Conservation (phyloP, 2,888 invertebrate species). For the Flexamia atlantica region DNA sequence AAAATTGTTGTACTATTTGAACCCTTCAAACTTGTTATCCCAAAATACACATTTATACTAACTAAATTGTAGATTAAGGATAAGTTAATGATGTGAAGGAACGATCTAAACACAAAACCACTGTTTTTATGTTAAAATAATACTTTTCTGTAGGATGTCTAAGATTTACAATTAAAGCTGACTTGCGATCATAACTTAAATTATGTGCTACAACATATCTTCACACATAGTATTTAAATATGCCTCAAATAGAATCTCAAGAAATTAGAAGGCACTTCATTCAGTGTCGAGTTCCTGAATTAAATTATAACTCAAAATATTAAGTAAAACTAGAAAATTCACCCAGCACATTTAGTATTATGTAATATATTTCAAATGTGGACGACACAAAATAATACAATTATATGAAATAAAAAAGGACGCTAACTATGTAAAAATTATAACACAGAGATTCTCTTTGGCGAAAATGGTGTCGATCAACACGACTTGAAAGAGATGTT, state of each 20-base stretch:
- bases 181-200: neutral
- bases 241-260: neutral
- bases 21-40: neutral
- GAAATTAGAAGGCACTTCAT: slow-evolving; percentile 27
- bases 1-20: neutral
- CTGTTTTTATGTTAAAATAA: neutral
- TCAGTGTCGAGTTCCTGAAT: neutral
- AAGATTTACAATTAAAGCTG: slow-evolving; percentile 13
- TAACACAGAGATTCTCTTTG: slow-evolving; percentile 31
- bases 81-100: neutral
- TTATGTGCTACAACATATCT: neutral
- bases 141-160: slow-evolving; percentile 11
- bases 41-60: too few relatives aligned
- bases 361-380: neutral
- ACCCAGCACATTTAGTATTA: neutral
- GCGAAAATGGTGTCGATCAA: neutral
- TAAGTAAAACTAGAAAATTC: neutral
- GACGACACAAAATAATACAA: slow-evolving; percentile 6
- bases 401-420: too few relatives aligned
- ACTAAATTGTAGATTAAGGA: neutral
- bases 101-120: neutral
- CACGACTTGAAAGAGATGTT: too few relatives aligned
- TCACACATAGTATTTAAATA: neutral
- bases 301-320: neutral
- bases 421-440: neutral